Conservation (phyloP, 23 tunicate genomes). For the Phallusia fumigata region DNA sequence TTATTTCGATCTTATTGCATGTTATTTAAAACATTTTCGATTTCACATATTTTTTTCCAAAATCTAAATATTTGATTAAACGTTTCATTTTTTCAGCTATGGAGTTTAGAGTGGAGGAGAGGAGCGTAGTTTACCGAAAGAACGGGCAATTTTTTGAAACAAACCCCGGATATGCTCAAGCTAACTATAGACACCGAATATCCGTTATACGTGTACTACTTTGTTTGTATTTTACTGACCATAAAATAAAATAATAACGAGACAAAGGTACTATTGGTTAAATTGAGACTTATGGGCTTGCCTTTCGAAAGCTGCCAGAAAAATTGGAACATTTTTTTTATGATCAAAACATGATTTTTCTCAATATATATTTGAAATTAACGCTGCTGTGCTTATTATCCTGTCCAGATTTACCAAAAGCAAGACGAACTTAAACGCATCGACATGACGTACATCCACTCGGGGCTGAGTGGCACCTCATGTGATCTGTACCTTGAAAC, state of each 20-base stretch:
- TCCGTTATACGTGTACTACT: not conserved
- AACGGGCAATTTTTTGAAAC: not conserved
- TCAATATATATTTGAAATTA: no score
- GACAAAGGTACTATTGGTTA: no score
- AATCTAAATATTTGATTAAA: no score
- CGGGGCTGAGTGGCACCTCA: not conserved
- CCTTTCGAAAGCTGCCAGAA: no score
- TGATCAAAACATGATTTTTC: no score
- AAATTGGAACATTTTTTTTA: no score
- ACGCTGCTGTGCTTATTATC: not conserved
- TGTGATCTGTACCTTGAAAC: not conserved
- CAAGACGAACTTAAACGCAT: not conserved
- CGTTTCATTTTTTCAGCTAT: not conserved
- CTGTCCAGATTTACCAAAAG: not conserved
- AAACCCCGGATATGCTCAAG: not conserved
- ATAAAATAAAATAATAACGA: no score
- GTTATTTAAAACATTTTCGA: no score
- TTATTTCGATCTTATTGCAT: no score
- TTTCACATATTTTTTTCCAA: no score
- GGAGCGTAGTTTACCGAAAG: not conserved
- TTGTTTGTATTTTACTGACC: not conserved
- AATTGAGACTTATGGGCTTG: no score
- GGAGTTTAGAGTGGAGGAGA: not conserved
- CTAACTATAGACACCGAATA: not conserved
- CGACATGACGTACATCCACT: not conserved